These are phyloP conservation scores for Rhaphigaster nebulosa DNA, from an alignment of 2,888 invertebrate genomes.

Conservation along the genomic window DNA sequence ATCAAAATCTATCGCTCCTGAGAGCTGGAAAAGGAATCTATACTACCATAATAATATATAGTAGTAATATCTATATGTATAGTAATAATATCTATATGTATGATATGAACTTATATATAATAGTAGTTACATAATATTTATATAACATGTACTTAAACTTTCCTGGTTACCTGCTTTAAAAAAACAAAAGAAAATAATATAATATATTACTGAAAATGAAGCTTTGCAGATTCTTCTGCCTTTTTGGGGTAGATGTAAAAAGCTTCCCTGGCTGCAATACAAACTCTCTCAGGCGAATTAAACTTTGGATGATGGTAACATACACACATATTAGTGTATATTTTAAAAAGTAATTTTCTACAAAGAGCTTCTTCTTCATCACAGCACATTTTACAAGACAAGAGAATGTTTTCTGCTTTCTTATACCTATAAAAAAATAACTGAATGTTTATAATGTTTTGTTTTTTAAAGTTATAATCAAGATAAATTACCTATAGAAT, in stretches of 20 bases:
- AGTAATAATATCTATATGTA: no score
- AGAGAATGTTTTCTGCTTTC: slow-evolving; percentile 51
- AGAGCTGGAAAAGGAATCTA: no score
- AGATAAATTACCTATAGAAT: background rate
- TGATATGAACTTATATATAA: no score
- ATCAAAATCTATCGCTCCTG: no score
- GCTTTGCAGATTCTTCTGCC: slow-evolving; percentile 31
- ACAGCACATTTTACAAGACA: slow-evolving; percentile 46
- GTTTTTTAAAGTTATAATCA: no score
- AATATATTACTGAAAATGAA: slow-evolving; percentile 52
- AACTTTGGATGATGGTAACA: slow-evolving; percentile 56
- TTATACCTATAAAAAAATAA: slow-evolving; percentile 50
- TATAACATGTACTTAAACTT: background rate
- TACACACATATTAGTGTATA: slow-evolving; percentile 54
- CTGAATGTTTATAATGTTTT: background rate
- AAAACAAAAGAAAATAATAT: background rate
- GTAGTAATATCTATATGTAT: no score
- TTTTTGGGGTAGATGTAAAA: background rate
- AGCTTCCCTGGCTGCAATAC: slow-evolving; percentile 51
- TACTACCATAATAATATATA: no score
- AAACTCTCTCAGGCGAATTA: slow-evolving; percentile 55
- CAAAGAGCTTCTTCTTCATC: slow-evolving; percentile 41
- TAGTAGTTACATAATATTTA: no score
- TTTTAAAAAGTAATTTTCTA: slow-evolving; percentile 54
- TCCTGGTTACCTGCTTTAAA: background rate